These are phyloP conservation scores for Hylaea fasciaria DNA, from an alignment of 2,888 invertebrate genomes.

Conservation along the genomic window DNA sequence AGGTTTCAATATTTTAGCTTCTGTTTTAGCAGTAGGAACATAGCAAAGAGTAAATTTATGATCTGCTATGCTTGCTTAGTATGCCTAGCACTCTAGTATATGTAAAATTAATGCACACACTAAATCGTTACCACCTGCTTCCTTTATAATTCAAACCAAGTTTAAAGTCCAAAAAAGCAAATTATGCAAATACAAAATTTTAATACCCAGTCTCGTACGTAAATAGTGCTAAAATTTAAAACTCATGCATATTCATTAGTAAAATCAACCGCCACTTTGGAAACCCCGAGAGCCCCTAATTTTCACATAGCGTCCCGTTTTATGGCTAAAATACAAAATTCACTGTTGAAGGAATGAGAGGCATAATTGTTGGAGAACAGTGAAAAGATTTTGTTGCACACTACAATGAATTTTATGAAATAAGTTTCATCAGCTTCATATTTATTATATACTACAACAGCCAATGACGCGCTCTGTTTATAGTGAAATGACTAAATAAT, in stretches of 20 bases:
- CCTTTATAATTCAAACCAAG: too few relatives aligned
- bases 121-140: too few relatives aligned
- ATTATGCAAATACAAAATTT: slow-evolving; percentile 28
- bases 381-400: slow-evolving; percentile 17
- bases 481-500: too few relatives aligned
- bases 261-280: slow-evolving; percentile 52
- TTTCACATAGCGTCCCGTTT: slow-evolving; percentile 42
- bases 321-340: slow-evolving; percentile 40
- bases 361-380: slow-evolving; percentile 38
- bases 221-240: slow-evolving; percentile 51
- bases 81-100: too few relatives aligned
- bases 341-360: slow-evolving; percentile 37
- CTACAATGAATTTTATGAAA: neutral
- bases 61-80: too few relatives aligned
- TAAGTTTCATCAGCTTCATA: too few relatives aligned
- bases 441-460: too few relatives aligned
- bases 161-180: neutral
- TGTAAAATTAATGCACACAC: too few relatives aligned
- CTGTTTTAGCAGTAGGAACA: too few relatives aligned
- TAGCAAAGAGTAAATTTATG: too few relatives aligned
- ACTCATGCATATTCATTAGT: slow-evolving; percentile 56
- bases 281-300: slow-evolving; percentile 43
- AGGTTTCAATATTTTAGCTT: too few relatives aligned
- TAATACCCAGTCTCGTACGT: slow-evolving; percentile 47
- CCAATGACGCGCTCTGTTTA: too few relatives aligned